Evolutionary conservation across 2,797 vertebrate species (phyloP), one percentile per base, ranked within the genome.

Genomic region (Peromyscus attwateri): DNA sequence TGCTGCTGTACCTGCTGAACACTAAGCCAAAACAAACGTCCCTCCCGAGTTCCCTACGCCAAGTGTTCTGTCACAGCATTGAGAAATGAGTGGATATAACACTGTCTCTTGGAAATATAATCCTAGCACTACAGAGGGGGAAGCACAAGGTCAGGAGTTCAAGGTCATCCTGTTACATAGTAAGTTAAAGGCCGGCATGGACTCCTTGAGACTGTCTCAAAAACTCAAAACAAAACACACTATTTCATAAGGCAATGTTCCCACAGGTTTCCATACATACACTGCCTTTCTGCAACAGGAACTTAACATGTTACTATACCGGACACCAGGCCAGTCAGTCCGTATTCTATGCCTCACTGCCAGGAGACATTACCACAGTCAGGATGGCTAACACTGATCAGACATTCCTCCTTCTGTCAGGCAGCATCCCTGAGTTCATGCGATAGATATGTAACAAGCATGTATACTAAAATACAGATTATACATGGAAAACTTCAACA

Each of bases 401-500:
- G 60, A 79, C 64, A 94, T 57, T 91, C 90, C 81, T 55, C 29
- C 84, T 34, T 85, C 70, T 95, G 52, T 37, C 21, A 91, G 37
- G 3, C 70, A 4, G 55, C 31, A 57, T 80, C 82, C 52, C 52
- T 40, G 19, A 89, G 66, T 29, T 43, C 66, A 40, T 23, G 2
- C 49, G 52, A 37, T 87, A 89, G 43, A 60, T 66, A 29, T 70
- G 23, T 19, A 25, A 66, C 19, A 60, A 84, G 13, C 17, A 76
- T 0, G 25, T 52, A 27, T n/a, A 37, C 27, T 70, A 29, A 91
- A 27, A 87, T 8, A 43, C 14, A 31, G 40, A 43, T 37, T 83
- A 62, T 40, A 27, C 12, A 46, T 37, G 68, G 9, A 21, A 89
- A 92, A 91, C 27, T 70, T 90, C 62, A 82, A 81, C 84, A 62